A percentile compares a stretch with the other conserved stretches of the same genome.
These are phyloP conservation scores for Varroa destructor DNA, from an alignment of 1,140 invertebrate genomes.

Conservation along the genomic window DNA sequence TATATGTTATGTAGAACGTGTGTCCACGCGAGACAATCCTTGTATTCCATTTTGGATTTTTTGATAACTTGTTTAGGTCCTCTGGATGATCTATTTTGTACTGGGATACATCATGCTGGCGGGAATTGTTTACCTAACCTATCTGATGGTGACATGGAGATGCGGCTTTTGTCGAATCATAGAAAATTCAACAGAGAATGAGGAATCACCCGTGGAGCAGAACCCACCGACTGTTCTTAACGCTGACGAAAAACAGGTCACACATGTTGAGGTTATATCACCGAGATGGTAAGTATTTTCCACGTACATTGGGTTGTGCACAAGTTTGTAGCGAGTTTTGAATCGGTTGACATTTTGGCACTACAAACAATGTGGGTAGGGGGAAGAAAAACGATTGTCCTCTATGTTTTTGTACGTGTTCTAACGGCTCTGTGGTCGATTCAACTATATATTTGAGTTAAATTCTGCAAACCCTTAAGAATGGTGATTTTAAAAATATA, in stretches of 20 bases:
- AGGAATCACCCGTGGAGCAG: neutral
- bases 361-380: too few relatives aligned
- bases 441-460: too few relatives aligned
- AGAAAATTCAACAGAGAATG: neutral
- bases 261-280: neutral
- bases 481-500: too few relatives aligned
- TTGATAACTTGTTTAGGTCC: neutral
- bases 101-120: conserved; percentile 13
- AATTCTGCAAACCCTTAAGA: too few relatives aligned
- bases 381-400: too few relatives aligned
- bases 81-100: conserved; percentile 19
- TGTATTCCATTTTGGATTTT: too few relatives aligned
- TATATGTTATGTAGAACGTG: too few relatives aligned
- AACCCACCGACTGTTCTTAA: neutral
- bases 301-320: neutral
- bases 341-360: too few relatives aligned
- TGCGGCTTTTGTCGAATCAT: conserved; percentile 7
- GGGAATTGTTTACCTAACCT: neutral
- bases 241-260: neutral
- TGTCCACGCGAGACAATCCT: too few relatives aligned
- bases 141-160: conserved; percentile 3
- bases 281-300: neutral
- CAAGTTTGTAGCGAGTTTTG: neutral
- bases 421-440: too few relatives aligned
- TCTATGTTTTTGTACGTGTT: too few relatives aligned